A percentile compares a stretch with the other conserved stretches of the same genome.
Conservation (phyloP, 2,797 vertebrate species). For the Artibeus jamaicensis region DNA sequence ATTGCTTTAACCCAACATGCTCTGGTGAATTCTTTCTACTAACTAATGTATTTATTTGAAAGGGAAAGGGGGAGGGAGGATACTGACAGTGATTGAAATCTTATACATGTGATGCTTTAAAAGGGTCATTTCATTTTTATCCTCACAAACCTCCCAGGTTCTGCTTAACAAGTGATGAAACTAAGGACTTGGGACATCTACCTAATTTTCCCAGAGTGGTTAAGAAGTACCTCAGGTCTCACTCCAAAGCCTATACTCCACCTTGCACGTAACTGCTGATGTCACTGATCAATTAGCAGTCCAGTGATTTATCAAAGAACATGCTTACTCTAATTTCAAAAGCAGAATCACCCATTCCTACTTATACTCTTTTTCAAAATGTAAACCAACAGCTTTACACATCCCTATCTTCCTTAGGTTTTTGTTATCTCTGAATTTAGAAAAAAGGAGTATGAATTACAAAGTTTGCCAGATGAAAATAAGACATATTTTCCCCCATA, state of each 20-base stretch:
- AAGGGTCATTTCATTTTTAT: not conserved
- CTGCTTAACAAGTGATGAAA: constrained; percentile 24
- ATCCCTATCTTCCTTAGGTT: not conserved
- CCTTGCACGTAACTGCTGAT: constrained; percentile 30
- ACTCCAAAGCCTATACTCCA: not conserved
- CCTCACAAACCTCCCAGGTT: not conserved
- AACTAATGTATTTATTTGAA: constrained; percentile 51
- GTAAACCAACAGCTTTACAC: constrained; percentile 15
- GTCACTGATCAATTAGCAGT: not conserved
- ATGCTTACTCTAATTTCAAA: constrained; percentile 23
- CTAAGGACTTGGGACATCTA: not conserved
- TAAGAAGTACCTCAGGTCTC: not conserved
- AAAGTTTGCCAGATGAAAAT: constrained; percentile 10
- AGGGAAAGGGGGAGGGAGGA: not conserved
- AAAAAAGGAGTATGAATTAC: not conserved
- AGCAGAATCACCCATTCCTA: constrained; percentile 41
- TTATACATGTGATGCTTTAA: not conserved
- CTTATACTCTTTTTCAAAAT: constrained; percentile 49
- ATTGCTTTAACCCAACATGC: constrained; percentile 27
- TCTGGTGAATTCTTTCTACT: constrained; percentile 53
- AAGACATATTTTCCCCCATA: not conserved
- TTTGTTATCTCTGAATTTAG: not conserved
- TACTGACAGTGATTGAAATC: not conserved
- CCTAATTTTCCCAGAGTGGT: not conserved
- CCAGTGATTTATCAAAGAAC: constrained; percentile 72